phyloP scores from a whole-genome alignment of 2,113 vertebrate genomes.

The Orientallactaga bullata region DNA sequence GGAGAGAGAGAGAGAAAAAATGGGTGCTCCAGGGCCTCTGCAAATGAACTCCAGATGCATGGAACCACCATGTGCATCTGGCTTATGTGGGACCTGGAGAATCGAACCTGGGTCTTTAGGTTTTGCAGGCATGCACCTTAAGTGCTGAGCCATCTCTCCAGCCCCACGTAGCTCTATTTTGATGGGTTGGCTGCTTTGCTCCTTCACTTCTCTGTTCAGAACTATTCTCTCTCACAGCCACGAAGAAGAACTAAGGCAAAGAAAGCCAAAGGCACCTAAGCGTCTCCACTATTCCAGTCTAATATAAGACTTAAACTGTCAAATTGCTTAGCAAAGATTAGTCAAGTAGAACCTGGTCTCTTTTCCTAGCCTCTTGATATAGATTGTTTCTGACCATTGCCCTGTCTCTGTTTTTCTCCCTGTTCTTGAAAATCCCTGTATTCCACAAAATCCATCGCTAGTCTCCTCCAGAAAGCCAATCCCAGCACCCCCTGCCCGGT shows the following conservation, averaged over 20 bases:
- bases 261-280: neutral
- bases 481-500: neutral
- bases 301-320: neutral
- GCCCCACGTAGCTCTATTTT: no score
- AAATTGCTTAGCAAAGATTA: neutral
- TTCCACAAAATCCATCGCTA: neutral
- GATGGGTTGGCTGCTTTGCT: neutral
- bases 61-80: no score
- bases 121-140: no score
- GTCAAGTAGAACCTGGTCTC: neutral
- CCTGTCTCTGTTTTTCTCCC: neutral
- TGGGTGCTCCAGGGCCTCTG: no score
- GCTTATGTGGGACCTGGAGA: no score
- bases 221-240: conserved; percentile 18
- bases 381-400: conserved; percentile 17
- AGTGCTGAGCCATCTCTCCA: no score
- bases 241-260: neutral
- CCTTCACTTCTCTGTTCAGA: neutral
- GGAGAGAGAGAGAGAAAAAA: no score
- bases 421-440: conserved; percentile 4
- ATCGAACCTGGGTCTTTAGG: no score
- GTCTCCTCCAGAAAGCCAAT: neutral
- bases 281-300: neutral
- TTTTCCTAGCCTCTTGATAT: neutral
- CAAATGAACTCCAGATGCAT: no score